Conservation (phyloP, 2,797 vertebrate genomes). For the Gobionotothen gibberifrons region DNA sequence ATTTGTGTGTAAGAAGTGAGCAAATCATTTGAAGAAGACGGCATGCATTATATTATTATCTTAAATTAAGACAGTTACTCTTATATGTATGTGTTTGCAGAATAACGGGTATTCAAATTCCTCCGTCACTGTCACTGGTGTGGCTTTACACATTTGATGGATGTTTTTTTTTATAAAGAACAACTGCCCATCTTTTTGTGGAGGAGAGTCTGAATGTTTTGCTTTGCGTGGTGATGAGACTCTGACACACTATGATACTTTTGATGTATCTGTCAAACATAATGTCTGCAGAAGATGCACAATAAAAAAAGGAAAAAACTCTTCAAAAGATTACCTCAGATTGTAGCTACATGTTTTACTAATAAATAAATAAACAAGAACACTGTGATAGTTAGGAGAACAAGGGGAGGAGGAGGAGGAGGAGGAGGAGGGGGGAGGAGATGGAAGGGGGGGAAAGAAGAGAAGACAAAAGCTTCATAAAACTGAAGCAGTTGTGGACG, state of each 20-base stretch:
- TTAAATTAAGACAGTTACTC: not conserved
- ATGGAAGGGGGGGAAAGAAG: conserved; percentile 72
- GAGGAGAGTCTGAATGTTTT: not conserved
- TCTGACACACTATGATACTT: not conserved
- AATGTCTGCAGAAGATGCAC: conserved; percentile 2
- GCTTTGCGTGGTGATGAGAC: conserved; percentile 20
- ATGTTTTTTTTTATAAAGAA: not conserved
- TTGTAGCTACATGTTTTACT: not conserved
- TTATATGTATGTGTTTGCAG: not conserved
- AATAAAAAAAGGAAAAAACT: not conserved
- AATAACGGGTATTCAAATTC: not conserved
- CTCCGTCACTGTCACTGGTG: not conserved
- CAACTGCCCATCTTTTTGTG: not conserved
- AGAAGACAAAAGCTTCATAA: conserved; percentile 79
- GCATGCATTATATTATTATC: not conserved
- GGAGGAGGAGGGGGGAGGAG: conserved; percentile 43
- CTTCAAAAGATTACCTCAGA: conserved; percentile 3
- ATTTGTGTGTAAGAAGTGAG: conserved; percentile 1
- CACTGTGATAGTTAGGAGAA: conserved; percentile 54
- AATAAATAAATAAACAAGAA: conserved; percentile 41
- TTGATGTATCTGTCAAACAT: not conserved
- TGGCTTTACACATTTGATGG: not conserved
- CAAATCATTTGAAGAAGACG: not conserved
- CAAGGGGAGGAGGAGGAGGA: conserved; percentile 22
- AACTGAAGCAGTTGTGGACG: conserved; percentile 77